Evolutionary conservation across 2,797 vertebrate species (phyloP).

Genomic region (Lacerta agilis): DNA sequence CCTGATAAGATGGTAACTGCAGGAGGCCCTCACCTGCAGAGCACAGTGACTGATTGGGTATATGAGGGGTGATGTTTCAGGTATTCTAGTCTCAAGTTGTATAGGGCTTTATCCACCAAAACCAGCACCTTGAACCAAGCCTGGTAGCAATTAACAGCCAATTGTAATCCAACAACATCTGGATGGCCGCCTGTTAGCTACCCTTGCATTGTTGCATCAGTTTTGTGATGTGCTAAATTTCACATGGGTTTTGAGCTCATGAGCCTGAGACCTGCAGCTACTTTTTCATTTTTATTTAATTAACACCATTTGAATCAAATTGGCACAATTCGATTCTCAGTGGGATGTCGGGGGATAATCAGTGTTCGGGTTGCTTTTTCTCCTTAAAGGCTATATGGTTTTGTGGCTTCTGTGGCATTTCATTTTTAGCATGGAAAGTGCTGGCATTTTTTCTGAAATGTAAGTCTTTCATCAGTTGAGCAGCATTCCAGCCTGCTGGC

Average conservation of each 20-base stretch:
- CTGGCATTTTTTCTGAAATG: not conserved
- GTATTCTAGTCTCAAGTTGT: no score
- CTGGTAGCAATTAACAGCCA: no score
- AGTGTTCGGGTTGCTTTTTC: not conserved
- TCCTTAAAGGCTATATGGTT: not conserved
- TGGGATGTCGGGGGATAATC: not conserved
- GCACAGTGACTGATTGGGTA: no score
- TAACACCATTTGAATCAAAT: not conserved
- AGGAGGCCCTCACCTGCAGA: no score
- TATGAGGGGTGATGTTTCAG: no score
- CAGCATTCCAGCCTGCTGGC: not conserved
- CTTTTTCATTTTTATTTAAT: not conserved
- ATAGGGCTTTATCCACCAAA: no score
- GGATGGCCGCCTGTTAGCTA: not conserved
- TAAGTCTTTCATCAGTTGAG: not conserved
- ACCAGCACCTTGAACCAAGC: no score
- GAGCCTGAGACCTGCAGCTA: not conserved
- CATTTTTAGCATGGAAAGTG: not conserved
- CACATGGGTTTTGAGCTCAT: conserved; percentile 18
- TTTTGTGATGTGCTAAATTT: conserved; percentile 12
- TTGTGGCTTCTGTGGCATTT: not conserved
- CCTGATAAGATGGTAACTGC: no score
- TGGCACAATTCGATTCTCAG: not conserved
- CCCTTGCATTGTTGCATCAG: not conserved
- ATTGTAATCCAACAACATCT: no score